Conservation (phyloP, 2,888 invertebrate species). For the Panzeria rudis region DNA sequence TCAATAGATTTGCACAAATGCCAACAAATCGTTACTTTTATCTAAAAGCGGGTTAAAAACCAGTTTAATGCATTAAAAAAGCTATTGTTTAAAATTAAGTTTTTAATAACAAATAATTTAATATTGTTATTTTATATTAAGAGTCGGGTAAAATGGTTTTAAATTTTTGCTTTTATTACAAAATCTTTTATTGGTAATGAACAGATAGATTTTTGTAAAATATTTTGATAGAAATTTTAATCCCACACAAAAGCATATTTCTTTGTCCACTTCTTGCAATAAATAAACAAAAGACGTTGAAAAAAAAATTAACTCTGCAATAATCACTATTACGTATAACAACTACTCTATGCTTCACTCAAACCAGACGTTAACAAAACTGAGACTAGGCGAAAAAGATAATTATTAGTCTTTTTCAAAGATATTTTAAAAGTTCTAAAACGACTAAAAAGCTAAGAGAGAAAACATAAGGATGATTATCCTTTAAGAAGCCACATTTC, state of each 20-base stretch:
- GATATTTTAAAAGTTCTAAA: conserved; percentile 23
- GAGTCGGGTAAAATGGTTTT: too few species aligned
- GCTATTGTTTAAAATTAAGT: not conserved
- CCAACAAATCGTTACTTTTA: too few species aligned
- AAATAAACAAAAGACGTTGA: not conserved
- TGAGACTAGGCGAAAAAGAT: not conserved
- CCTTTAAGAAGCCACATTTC: not conserved
- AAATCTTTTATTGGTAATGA: conserved; percentile 35
- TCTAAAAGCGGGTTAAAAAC: not conserved
- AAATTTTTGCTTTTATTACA: not conserved
- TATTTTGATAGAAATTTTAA: conserved; percentile 24
- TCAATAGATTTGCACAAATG: too few species aligned
- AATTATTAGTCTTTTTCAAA: conserved; percentile 19
- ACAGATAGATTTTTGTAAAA: conserved; percentile 10
- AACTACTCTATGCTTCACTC: conserved; percentile 18
- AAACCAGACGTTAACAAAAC: conserved; percentile 35
- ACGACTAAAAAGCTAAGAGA: not conserved
- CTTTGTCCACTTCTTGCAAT: not conserved
- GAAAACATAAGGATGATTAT: not conserved
- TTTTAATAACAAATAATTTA: not conserved
- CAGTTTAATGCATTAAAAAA: not conserved
- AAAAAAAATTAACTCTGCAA: conserved; percentile 33
- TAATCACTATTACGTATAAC: conserved; percentile 44
- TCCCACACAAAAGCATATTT: conserved; percentile 13
- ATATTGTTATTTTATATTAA: not conserved